Evolutionary conservation across 2,888 invertebrate species (phyloP).

Genomic region (Tinea pellionella): DNA sequence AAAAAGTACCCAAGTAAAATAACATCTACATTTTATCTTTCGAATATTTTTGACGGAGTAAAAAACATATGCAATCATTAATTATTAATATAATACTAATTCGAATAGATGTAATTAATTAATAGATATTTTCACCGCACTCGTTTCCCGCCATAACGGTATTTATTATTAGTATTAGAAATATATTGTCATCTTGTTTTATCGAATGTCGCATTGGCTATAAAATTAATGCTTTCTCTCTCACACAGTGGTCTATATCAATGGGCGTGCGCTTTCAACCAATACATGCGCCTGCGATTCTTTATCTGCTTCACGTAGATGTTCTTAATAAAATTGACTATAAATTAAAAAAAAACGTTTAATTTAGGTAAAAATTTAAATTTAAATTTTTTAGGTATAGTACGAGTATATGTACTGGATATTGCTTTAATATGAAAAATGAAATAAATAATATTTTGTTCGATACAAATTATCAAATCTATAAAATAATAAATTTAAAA

Average conservation of each 20-base stretch:
- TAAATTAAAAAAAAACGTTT: neutral
- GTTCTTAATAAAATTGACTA: no score
- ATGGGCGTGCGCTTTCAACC: conserved; percentile 41
- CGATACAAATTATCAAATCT: no score
- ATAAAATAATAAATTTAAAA: neutral
- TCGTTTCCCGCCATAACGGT: neutral
- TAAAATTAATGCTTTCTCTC: conserved; percentile 30
- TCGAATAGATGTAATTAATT: neutral
- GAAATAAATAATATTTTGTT: neutral
- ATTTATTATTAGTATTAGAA: neutral
- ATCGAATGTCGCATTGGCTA: neutral
- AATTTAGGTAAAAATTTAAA: neutral
- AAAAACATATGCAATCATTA: neutral
- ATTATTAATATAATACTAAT: neutral
- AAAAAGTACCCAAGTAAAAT: no score
- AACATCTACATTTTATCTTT: no score
- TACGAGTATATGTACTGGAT: neutral
- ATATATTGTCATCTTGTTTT: neutral
- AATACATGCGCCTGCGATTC: conserved; percentile 40
- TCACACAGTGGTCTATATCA: conserved; percentile 42
- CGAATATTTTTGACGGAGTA: no score
- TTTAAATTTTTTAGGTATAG: neutral
- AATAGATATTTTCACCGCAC: neutral
- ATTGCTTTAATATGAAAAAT: no score
- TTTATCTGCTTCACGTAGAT: neutral